Evolutionary conservation across 2,113 vertebrate species (phyloP).

Genomic region (Atlantisia rogersi): DNA sequence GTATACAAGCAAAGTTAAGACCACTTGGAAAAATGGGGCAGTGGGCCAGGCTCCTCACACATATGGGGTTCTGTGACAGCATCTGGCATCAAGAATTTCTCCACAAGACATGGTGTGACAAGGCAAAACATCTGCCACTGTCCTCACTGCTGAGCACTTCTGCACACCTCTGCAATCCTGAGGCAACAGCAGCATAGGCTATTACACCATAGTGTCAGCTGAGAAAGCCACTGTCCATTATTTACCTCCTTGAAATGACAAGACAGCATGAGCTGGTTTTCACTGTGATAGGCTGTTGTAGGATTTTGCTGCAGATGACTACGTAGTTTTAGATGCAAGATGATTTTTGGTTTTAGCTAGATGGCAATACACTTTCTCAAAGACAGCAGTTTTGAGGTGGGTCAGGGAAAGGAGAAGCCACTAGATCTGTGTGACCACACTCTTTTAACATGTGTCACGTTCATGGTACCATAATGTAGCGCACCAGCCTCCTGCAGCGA

Average conservation of each 20-base stretch:
- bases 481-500: background rate
- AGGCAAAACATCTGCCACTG: background rate
- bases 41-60: background rate
- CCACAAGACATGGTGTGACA: background rate
- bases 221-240: background rate
- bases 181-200: background rate
- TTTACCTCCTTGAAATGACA: background rate
- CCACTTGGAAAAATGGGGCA: background rate
- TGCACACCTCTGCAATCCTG: background rate
- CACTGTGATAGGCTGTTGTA: background rate
- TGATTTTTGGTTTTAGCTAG: background rate
- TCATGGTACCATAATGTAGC: accelerated
- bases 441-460: background rate
- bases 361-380: background rate
- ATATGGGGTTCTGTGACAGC: background rate
- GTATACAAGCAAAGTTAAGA: background rate
- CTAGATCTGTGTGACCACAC: too few species aligned
- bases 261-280: background rate
- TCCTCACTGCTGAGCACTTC: accelerated
- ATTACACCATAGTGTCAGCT: accelerated
- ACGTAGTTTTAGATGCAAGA: background rate
- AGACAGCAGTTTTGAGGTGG: background rate
- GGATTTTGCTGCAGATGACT: background rate
- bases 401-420: background rate
- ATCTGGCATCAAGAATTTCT: background rate